Base-by-base conservation (phyloP, 2,797 vertebrate species). In the Lacerta bilineata region DNA sequence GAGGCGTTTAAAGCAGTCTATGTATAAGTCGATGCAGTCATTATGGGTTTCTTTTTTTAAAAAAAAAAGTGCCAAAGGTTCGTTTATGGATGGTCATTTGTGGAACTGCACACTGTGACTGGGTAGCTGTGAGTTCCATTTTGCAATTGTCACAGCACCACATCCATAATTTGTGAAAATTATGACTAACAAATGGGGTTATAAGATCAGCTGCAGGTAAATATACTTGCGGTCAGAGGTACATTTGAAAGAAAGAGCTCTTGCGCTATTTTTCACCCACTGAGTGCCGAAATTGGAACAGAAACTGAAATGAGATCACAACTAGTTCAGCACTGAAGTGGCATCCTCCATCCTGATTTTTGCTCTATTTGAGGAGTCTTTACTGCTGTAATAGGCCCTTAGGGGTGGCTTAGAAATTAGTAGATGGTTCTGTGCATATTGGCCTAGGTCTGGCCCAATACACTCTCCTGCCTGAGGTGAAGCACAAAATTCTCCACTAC, bases 161-260 rank as follows among this genome's bases (percentile, higher is more conserved):
- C 43, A 87, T 61, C 33, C 68, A 80, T 80, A 80, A 80, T 87
- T 80, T 72, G 66, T 17, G 27, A 72, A 87, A 87, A 72, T 39
- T 17, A 72, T 74, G 85, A 80, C 36, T 72, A 80, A 87, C 78
- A 80, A 59, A 80, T 87, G 61, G 78, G 66, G 41, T 80, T 87
- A 78, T 36, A 80, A 87, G 50, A 72, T 87, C 85, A 86, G 75
- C 78, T 61, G 36, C 46, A 55, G 33, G 50, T 80, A 72, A 80
- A 74, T 80, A 61, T 80, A 41, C 15, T 59, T 72, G 46, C 18
- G 13, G 20, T 46, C 66, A 41, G 13, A 71, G 25, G n/a, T 18
- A 36, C 9, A 55, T 39, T 41, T 41, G 46, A 87, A 68, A 61
- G 39, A 64, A 86, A 68, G 64, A 72, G 77, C 11, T 33, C 71